Evolutionary conservation across 1,140 invertebrate species (phyloP), one percentile per base, ranked within the genome.

Genomic region (Probaryconus sp.): DNA sequence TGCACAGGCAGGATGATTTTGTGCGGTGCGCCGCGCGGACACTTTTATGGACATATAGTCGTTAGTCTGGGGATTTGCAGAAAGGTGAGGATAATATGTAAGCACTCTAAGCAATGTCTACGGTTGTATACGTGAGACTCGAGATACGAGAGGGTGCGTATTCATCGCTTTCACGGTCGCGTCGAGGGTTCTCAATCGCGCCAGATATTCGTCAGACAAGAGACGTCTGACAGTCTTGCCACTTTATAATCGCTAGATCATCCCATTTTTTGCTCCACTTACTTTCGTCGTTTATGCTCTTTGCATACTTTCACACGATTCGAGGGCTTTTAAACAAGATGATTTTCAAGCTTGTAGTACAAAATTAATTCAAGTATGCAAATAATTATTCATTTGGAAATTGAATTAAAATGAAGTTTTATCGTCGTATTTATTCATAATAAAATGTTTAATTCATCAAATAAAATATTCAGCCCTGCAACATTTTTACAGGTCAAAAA

Each of bases 211-310:
- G 71, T 73, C 71, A 56, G 71, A 74, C 63, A 63, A 74, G 56
- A 63, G 63, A 48, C 50, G 61, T 73, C 70, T 73, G 61, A 60
- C 55, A 55, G 63, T 73, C 70, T 73, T 33, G 69, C 60, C 70
- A 61, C 71, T 74, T 68, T 74, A 74, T 67, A 74, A 74, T 69
- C 65, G 64, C 64, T 42, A 40, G 51, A 75, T 69, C 72, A 64
- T 75, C 58, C 40, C 37, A 60, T 75, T 75, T 69, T 69, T 69
- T 60, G 24, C 37, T 28, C 50, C 63, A 67, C 56, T 51, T 53
- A 51, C 56, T 68, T 63, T 64, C 56, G 42, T 38, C 63, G 53
- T 28, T 74, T 65, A 50, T 30, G 21, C 42, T 17, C 38, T 47
- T 42, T 37, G 43, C 11, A 35, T 6, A 60, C 56, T 72, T 64